A percentile compares a stretch with the other conserved stretches of the same genome.
Conservation (phyloP, 2,888 invertebrate species). For the Trichacis sp. region DNA sequence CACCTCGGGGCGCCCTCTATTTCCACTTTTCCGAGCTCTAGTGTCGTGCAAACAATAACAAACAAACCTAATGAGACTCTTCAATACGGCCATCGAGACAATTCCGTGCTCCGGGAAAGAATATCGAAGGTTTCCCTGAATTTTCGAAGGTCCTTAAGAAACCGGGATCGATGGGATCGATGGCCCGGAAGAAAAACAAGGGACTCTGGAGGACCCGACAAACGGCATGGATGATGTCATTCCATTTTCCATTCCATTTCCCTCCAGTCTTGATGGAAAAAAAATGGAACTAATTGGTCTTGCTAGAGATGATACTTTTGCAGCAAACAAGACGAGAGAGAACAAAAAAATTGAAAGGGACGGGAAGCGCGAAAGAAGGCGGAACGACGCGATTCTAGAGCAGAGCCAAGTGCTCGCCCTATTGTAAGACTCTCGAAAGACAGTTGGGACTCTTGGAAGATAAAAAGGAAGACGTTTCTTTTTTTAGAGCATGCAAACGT, state of each 20-base stretch:
- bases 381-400: conserved; percentile 59
- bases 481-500: conserved; percentile 62
- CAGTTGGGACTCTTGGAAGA: conserved; percentile 63
- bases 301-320: conserved; percentile 59
- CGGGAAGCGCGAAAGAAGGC: conserved; percentile 44
- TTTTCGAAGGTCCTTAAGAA: not conserved
- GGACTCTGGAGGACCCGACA: conserved; percentile 24
- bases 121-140: no score
- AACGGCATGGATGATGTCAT: conserved; percentile 53
- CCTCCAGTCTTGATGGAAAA: conserved; percentile 45
- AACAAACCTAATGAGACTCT: conserved; percentile 69
- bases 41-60: conserved; percentile 67
- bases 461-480: conserved; percentile 58
- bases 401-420: conserved; percentile 60
- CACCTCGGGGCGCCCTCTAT: conserved; percentile 67
- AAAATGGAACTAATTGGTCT: conserved; percentile 68
- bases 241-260: conserved; percentile 28
- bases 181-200: no score
- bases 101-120: no score
- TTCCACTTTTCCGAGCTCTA: conserved; percentile 56
- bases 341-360: conserved; percentile 39
- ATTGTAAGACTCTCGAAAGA: conserved; percentile 61
- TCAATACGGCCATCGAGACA: conserved; percentile 54
- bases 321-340: conserved; percentile 59
- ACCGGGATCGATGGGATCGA: no score